A percentile compares a stretch with the other conserved stretches of the same genome.
Conservation (phyloP, 2,797 vertebrate genomes). For the Bradypodion pumilum region DNA sequence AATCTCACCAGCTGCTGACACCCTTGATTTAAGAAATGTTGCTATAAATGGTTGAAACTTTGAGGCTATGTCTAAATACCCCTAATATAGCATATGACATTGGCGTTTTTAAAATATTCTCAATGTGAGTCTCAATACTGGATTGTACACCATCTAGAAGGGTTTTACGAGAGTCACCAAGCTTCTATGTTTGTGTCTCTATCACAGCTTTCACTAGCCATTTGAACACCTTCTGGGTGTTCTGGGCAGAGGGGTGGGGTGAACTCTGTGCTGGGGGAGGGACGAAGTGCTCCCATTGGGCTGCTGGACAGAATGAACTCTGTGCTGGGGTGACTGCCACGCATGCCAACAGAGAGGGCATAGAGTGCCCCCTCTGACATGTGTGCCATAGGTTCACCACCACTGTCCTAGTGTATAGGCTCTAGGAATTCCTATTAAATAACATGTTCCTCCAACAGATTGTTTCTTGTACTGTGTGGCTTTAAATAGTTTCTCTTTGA, state of each 20-base stretch:
- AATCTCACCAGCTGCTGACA: neutral
- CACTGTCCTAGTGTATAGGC: no score
- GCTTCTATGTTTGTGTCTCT: neutral
- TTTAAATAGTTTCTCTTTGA: neutral
- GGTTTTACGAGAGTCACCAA: slow-evolving; percentile 17
- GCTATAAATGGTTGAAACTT: slow-evolving; percentile 38
- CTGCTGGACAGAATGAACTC: no score
- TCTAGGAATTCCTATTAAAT: no score
- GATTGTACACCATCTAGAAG: slow-evolving; percentile 18
- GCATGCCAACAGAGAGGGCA: no score
- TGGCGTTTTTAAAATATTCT: slow-evolving; percentile 4
- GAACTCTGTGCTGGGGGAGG: no score
- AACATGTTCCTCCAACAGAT: neutral
- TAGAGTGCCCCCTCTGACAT: no score
- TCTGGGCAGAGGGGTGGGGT: no score
- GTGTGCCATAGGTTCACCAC: no score
- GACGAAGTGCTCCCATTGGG: no score
- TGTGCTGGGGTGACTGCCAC: no score
- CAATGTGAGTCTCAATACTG: neutral
- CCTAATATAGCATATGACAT: slow-evolving; percentile 32
- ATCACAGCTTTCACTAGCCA: no score
- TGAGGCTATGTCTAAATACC: neutral
- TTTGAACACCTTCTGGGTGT: no score
- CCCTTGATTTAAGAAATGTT: slow-evolving; percentile 9
- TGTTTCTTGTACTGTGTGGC: neutral